Base-by-base conservation (phyloP, 2,113 vertebrate genomes). In the Neodontobutis hainanensis region DNA sequence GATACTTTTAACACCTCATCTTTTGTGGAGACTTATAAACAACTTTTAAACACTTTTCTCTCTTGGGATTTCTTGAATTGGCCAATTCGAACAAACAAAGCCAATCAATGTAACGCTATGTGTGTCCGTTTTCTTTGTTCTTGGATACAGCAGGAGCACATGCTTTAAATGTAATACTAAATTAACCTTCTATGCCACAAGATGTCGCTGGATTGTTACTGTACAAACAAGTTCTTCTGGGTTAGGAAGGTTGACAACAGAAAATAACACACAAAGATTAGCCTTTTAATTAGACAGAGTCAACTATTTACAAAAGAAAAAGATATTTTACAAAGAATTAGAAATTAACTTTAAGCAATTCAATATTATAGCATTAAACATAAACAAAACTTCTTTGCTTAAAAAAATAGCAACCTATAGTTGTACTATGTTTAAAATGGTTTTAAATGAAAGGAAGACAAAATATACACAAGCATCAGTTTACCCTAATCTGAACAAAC, bases 341-440 rank as follows among this genome's bases (percentile, higher is more conserved):
- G 78, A 91, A 86, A 91, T 87, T 90, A 75, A 78, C 76, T 73
- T 86, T 83, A 90, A 87, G 85, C 76, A 68, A 70, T 80, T 81
- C 64, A 66, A 84, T 90, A 68, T 85, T 87, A 73, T 88, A 85
- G 80, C 81, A 87, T 84, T 77, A 82, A 91, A 88, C 81, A 88
- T 87, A 78, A 87, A 88, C 88, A 88, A 85, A 86, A 88, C 79
- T 87, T 88, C 58, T 92, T 85, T 90, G 90, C 87, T 89, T 92
- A 92, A 93, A 94, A 92, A 92, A 88, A 93, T 91, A 80, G 82
- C 89, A 94, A 92, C 92, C 94, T 95, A 95, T 95, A 94, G 94
- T 93, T 95, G 90, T 92, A 95, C 85, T 92, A 94, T 93, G 94
- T 93, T 97, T 94, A 93, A 94, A 92, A 93, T 91, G 73, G 88